Evolutionary conservation across 2,797 vertebrate species (phyloP), one percentile per base, ranked within the genome.

Genomic region (Gastrophryne carolinensis): DNA sequence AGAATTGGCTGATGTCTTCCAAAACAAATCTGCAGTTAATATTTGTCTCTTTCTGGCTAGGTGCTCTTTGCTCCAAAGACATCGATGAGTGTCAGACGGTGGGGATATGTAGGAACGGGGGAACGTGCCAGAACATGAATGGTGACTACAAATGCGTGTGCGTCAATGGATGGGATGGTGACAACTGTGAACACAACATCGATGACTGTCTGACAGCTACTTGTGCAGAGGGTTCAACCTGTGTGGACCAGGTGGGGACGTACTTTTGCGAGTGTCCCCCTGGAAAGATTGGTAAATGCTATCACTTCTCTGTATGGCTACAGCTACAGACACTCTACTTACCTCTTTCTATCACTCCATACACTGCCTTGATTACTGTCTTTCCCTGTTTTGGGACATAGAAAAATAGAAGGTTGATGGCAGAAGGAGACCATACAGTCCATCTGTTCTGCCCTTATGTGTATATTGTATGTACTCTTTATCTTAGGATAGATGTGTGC

Each of bases 141-240:
- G 82, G 79, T 0, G 26, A 82, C 63, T 86, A 82, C n/a, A 81
- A 80, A 12, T 89, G 87, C 0, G 81, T 82, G 13, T 89, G 87
- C 6, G 84, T 72, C 13, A 86, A 80, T 0, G 84, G 85, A 73
- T 88, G 86, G 85, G 0, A 81, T 86, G 90, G 90, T 4, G 85
- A 79, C 1, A 80, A 87, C 0, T 92, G 90, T 23, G 89, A 90
- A 52, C 86, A 90, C 75, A 91, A 92, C 2, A 15, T 89, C 0
- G 87, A 92, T 0, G 90, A 92, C 79, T 92, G 90, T 12, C 29
- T 80, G 0, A 72, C 83, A 0, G 87, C 88, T 2, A 89, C 68
- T 34, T 92, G 90, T 82, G 87, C 88, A 1, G 85, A 90, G 0
- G 90, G 86, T 0, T 87, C 90, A 1, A 90, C 85, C 62, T 87